Percentiles rank a stretch among this genome's conserved stretches.
phyloP scores from a whole-genome alignment of 1,140 invertebrate genomes.

The Teleogryllus occipitalis region DNA sequence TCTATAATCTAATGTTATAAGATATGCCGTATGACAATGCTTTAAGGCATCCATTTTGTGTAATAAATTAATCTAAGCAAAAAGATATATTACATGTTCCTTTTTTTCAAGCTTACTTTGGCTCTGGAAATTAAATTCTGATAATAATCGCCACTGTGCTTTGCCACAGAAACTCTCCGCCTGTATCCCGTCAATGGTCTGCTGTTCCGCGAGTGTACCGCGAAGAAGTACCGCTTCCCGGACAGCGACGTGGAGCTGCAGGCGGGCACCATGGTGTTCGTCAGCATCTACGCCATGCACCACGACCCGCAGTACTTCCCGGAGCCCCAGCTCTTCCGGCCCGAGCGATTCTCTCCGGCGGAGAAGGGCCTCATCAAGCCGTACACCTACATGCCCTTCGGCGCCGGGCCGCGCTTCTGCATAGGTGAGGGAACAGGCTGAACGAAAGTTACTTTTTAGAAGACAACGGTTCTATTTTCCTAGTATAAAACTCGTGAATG shows the following conservation, averaged over 20 bases:
- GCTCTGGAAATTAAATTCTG: no score
- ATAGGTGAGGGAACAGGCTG: slow-evolving; percentile 46
- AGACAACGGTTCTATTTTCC: no score
- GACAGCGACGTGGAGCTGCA: slow-evolving; percentile 36
- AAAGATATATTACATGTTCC: no score
- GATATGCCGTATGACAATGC: no score
- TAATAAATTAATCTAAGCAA: no score
- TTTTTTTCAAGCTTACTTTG: no score
- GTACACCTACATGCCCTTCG: slow-evolving; percentile 49
- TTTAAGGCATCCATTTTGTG: no score
- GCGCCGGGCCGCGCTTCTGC: slow-evolving; percentile 54
- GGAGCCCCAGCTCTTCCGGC: slow-evolving; percentile 53
- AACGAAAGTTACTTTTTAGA: no score
- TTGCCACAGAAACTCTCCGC: slow-evolving; percentile 36
- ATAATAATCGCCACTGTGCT: no score
- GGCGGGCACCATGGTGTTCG: slow-evolving; percentile 30
- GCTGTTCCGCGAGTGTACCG: slow-evolving; percentile 38
- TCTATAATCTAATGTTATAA: no score
- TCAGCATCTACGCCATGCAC: slow-evolving; percentile 37
- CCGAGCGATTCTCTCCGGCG: slow-evolving; percentile 50
- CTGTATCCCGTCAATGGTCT: slow-evolving; percentile 37
- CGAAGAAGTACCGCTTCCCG: slow-evolving; percentile 41
- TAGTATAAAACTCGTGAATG: no score
- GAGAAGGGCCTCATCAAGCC: slow-evolving; percentile 35
- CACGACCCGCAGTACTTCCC: slow-evolving; percentile 47